These are phyloP conservation scores for Papilio polytes DNA, from an alignment of 1,140 invertebrate species.

Conservation along the genomic window DNA sequence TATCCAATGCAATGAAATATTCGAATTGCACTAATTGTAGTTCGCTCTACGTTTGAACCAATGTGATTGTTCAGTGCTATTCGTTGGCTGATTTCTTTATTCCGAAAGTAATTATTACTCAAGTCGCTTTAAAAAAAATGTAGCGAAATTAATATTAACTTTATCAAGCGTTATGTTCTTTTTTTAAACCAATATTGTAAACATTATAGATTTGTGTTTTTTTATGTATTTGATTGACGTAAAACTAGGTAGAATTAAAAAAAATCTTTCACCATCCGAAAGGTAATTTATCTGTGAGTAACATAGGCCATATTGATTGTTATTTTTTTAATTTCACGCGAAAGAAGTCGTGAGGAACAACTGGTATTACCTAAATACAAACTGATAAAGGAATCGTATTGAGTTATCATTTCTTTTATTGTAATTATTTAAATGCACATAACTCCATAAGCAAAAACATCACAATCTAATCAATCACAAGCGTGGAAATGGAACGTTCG, in stretches of 20 bases:
- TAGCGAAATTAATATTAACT: neutral
- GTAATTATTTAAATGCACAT: neutral
- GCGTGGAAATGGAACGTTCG: constrained; percentile 1
- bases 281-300: too few relatives aligned
- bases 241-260: too few relatives aligned
- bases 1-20: neutral
- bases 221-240: too few relatives aligned
- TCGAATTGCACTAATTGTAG: neutral
- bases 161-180: neutral
- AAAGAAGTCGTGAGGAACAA: too few relatives aligned
- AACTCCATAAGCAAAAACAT: neutral
- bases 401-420: neutral
- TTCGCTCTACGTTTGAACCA: neutral
- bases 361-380: too few relatives aligned
- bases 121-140: neutral
- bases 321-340: too few relatives aligned
- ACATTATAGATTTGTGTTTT: too few relatives aligned
- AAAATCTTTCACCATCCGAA: too few relatives aligned
- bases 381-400: too few relatives aligned
- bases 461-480: constrained; percentile 21
- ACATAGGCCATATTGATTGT: too few relatives aligned
- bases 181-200: too few relatives aligned
- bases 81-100: neutral
- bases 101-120: neutral
- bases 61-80: too few relatives aligned